Percentiles rank a stretch among this genome's conserved stretches.
Evolutionary conservation across 1,140 invertebrate genomes (phyloP).

Genomic region (Diachasma alloeum): DNA sequence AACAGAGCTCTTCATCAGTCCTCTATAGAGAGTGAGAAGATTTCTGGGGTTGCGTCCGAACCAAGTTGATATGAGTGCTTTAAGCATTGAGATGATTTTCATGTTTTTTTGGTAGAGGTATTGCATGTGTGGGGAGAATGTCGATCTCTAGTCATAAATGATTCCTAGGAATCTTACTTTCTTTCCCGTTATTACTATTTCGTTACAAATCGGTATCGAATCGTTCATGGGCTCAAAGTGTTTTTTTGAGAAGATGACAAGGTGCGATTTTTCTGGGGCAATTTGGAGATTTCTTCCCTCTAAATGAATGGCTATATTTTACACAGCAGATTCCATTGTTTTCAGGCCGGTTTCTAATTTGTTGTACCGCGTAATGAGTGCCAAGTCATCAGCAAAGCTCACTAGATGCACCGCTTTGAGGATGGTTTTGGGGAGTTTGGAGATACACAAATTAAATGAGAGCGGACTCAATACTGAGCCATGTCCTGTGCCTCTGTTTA

Average conservation of each 20-base stretch:
- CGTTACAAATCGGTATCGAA: background rate
- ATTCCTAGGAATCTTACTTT: background rate
- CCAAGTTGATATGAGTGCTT: background rate
- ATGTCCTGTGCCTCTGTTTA: too few relatives aligned
- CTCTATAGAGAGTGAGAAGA: background rate
- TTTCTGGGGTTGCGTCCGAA: background rate
- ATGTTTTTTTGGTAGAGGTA: background rate
- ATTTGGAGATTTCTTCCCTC: too few relatives aligned
- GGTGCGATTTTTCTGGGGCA: background rate
- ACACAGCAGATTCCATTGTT: too few relatives aligned
- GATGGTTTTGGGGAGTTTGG: too few relatives aligned
- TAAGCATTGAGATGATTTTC: background rate
- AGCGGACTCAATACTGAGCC: too few relatives aligned
- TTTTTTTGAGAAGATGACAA: background rate
- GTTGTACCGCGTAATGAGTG: too few relatives aligned
- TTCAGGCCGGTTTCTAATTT: too few relatives aligned
- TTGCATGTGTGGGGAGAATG: background rate
- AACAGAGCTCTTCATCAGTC: background rate
- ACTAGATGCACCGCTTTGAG: too few relatives aligned
- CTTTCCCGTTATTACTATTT: background rate
- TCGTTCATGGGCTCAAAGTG: background rate
- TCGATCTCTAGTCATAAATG: background rate
- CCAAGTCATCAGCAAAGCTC: too few relatives aligned
- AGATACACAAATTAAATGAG: too few relatives aligned
- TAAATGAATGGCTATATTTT: too few relatives aligned